Evolutionary conservation across 2,888 invertebrate genomes (phyloP).

Genomic region (Agrotis puta): DNA sequence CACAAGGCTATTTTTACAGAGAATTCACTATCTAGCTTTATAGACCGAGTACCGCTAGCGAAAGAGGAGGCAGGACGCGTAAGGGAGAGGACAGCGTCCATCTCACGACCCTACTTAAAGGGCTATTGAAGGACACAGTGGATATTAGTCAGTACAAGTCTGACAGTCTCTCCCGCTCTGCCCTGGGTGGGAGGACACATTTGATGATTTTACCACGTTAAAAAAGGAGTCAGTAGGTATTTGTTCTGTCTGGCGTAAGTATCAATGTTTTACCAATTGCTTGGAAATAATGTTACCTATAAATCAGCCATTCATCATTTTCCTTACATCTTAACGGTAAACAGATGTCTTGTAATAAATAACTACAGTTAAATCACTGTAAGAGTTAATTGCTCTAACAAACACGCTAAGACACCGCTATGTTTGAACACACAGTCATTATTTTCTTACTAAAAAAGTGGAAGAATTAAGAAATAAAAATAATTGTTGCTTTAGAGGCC

Average conservation of each 20-base stretch:
- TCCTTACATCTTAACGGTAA: slow-evolving; percentile 23
- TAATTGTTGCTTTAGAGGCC: too few relatives aligned
- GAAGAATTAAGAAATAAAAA: background rate
- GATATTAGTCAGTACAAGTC: too few relatives aligned
- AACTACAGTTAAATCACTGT: slow-evolving; percentile 31
- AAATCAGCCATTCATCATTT: background rate
- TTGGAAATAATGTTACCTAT: background rate
- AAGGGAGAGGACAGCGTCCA: too few relatives aligned
- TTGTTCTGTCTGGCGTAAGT: background rate
- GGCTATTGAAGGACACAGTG: too few relatives aligned
- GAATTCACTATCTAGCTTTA: too few relatives aligned
- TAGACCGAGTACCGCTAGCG: too few relatives aligned
- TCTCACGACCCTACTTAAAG: too few relatives aligned
- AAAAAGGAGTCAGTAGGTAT: background rate
- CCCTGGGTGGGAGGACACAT: too few relatives aligned
- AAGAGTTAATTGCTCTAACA: slow-evolving; percentile 30
- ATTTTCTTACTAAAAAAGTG: background rate
- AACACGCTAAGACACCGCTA: slow-evolving; percentile 31
- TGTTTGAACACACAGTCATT: slow-evolving; percentile 23
- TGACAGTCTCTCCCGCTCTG: too few relatives aligned
- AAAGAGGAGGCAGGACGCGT: too few relatives aligned
- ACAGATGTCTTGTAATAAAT: slow-evolving; percentile 34
- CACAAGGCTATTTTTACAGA: too few relatives aligned
- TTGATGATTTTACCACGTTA: too few relatives aligned
- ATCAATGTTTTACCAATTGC: background rate